phyloP scores from a whole-genome alignment of 2,797 vertebrate species.

The Diglossa cyanea region DNA sequence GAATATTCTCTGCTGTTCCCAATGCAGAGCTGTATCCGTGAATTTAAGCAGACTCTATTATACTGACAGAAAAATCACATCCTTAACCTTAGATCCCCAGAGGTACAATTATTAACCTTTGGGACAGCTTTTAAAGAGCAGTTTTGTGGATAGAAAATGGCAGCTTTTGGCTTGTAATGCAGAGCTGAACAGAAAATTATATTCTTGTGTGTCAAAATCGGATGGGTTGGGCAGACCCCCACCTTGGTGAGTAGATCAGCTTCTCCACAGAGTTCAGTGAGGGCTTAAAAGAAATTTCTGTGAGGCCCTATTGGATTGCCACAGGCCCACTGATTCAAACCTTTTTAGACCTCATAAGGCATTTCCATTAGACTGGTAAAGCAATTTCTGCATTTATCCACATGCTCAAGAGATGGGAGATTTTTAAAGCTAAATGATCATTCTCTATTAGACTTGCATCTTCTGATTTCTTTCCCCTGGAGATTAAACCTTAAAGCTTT shows the following conservation, averaged over 20 bases:
- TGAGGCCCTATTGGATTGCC: neutral
- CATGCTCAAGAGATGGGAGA: neutral
- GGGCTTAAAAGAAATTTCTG: neutral
- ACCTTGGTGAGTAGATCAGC: neutral
- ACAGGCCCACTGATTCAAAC: neutral
- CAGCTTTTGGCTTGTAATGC: neutral
- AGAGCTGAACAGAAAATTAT: neutral
- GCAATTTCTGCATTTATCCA: neutral
- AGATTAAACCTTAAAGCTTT: neutral
- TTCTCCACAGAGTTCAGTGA: neutral
- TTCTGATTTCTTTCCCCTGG: neutral
- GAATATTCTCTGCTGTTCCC: conserved; percentile 18
- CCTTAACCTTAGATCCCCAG: conserved; percentile 1
- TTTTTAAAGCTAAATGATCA: rapidly evolving
- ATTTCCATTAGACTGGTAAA: neutral
- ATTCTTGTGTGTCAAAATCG: neutral
- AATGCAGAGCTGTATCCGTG: neutral
- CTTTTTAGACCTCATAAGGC: neutral
- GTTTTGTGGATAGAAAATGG: neutral
- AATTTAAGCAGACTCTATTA: conserved; percentile 13
- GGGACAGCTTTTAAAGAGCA: neutral
- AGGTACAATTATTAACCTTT: conserved; percentile 23
- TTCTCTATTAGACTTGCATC: neutral
- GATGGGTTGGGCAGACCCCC: neutral
- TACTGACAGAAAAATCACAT: conserved; percentile 6